phyloP scores from a whole-genome alignment of 2,113 vertebrate species.

The Globicephala melas region DNA sequence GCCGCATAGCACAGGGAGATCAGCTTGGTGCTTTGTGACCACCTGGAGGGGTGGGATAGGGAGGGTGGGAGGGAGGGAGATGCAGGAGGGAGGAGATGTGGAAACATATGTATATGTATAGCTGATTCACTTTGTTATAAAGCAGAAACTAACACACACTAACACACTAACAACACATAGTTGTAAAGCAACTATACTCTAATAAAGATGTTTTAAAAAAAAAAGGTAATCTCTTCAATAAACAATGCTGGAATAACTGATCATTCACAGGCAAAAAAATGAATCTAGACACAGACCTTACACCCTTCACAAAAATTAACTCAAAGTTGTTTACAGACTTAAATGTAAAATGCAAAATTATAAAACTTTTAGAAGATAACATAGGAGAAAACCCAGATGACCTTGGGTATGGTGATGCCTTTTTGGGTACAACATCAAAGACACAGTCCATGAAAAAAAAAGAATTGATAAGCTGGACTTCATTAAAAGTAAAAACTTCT shows the following conservation, averaged over 20 bases:
- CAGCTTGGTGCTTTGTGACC: no score
- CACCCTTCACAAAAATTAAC: not conserved
- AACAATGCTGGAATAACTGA: not conserved
- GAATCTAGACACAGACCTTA: not conserved
- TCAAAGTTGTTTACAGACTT: not conserved
- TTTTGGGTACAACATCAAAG: not conserved
- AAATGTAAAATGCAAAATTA: not conserved
- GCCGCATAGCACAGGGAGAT: no score
- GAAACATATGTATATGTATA: no score
- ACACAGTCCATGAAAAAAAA: not conserved
- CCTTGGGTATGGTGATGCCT: not conserved
- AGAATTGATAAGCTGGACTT: not conserved
- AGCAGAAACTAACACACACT: no score
- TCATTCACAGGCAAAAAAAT: not conserved
- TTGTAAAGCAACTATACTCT: no score
- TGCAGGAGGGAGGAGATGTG: no score
- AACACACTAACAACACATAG: no score
- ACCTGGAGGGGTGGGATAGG: no score
- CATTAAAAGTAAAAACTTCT: not conserved
- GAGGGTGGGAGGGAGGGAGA: no score
- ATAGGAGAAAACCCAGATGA: not conserved
- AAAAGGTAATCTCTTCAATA: not conserved
- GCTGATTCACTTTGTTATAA: no score
- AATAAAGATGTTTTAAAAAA: no score
- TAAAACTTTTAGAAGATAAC: not conserved